Conservation (phyloP, 2,797 vertebrate genomes). For the Periparus ater region DNA sequence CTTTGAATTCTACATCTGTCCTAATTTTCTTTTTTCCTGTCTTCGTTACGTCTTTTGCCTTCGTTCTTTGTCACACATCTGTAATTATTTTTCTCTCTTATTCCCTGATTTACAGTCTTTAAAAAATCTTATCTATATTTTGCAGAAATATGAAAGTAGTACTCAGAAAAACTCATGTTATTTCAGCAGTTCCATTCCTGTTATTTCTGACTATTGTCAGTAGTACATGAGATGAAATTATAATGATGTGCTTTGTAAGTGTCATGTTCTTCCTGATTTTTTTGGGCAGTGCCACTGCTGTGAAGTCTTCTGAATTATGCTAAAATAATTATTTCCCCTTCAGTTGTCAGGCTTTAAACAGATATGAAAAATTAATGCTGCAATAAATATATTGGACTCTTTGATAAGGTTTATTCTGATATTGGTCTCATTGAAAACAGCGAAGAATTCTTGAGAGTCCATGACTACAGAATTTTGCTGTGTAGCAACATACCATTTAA, state of each 20-base stretch:
- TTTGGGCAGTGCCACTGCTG: neutral
- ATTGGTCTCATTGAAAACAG: neutral
- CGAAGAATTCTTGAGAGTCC: neutral
- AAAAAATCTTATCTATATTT: neutral
- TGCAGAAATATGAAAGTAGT: neutral
- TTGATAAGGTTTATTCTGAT: neutral
- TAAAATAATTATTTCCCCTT: neutral
- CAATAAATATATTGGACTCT: neutral
- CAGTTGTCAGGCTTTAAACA: neutral
- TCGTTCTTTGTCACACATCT: neutral
- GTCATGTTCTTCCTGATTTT: constrained; percentile 5
- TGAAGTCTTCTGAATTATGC: neutral
- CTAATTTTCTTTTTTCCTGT: neutral
- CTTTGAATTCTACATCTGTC: neutral
- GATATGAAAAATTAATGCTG: neutral
- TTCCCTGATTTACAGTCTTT: neutral
- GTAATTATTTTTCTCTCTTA: neutral
- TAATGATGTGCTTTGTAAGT: neutral
- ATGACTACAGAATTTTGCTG: neutral
- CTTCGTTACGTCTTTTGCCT: neutral
- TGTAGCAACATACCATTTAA: neutral
- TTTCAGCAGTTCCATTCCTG: constrained; percentile 32
- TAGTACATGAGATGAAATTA: neutral
- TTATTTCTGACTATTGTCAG: constrained; percentile 6
- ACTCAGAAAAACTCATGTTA: neutral